Evolutionary conservation across 1,140 invertebrate genomes (phyloP).

Genomic region (Aphis craccivora): DNA sequence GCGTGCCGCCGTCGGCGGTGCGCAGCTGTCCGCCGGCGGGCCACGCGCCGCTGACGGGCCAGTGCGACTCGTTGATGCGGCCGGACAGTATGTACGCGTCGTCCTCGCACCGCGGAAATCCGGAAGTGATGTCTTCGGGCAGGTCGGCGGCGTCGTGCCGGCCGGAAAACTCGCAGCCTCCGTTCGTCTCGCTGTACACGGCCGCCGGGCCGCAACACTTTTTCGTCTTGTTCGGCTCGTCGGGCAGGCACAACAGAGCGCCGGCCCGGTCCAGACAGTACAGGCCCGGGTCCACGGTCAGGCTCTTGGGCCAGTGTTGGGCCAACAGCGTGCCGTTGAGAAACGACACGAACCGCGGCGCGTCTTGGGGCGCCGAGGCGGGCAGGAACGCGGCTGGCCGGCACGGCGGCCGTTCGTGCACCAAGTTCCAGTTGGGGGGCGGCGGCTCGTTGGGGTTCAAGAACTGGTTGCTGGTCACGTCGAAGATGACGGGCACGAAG

Average conservation of each 20-base stretch:
- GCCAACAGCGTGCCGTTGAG: conserved; percentile 69
- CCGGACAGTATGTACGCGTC: conserved; percentile 65
- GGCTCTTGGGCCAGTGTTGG: conserved; percentile 62
- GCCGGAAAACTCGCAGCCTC: conserved; percentile 64
- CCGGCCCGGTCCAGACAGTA: conserved; percentile 66
- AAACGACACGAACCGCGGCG: conserved; percentile 64
- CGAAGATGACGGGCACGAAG: conserved; percentile 66
- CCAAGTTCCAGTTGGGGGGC: conserved; percentile 64
- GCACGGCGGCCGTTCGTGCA: background rate
- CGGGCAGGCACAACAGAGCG: conserved; percentile 49
- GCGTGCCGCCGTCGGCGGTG: conserved; percentile 66
- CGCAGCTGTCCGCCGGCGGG: conserved; percentile 64
- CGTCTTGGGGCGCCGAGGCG: conserved; percentile 60
- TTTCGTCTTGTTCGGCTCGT: conserved; percentile 63
- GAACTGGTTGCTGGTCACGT: conserved; percentile 63
- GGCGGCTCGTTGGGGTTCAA: conserved; percentile 64
- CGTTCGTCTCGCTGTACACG: conserved; percentile 68
- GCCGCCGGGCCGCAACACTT: conserved; percentile 71
- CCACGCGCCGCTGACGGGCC: conserved; percentile 64
- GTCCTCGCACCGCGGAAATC: conserved; percentile 68
- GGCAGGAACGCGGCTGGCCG: background rate
- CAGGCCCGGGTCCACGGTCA: conserved; percentile 63
- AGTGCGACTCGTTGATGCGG: conserved; percentile 64
- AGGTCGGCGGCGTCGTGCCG: conserved; percentile 61
- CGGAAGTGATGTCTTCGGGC: conserved; percentile 60